Evolutionary conservation across 2,797 vertebrate genomes (phyloP), one percentile per base, ranked within the genome.

Genomic region (Hemitrygon akajei): DNA sequence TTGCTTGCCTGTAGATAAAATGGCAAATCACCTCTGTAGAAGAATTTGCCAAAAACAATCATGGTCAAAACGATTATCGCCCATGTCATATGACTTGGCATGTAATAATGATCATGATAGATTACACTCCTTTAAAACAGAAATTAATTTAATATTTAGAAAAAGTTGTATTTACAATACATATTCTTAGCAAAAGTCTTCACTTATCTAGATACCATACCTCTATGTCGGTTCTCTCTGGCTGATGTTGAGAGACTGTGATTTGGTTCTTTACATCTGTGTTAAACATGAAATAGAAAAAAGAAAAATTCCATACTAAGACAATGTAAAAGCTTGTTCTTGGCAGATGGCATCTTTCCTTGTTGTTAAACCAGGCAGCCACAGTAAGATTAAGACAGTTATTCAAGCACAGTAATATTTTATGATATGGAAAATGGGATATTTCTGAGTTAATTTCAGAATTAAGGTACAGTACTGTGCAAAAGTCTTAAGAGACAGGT

Each of bases 211-310:
- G 94, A 11, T 11, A 34, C 94, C 91, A 93, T 95, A 98, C 98
- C 97, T 98, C 96, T 7, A 94, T 94, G 94, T 96, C 95, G 94
- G 96, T 97, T 93, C 95, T 94, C 79, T 94, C 95, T 94, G 94
- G 94, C 95, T 96, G 94, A 6, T 95, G 94, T 94, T 95, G 96
- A 94, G 96, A 95, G 76, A 96, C 97, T 95, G 97, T 97, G 94
- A 96, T 94, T 81, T 97, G 96, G 94, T 94, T 97, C 94, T 97
- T 98, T 95, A 98, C 96, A 93, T 98, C 99, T 99, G 95, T 94
- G 94, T 95, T 89, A 11, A 80, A 93, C 16, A 84, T 34, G 30
- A 18, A 73, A 77, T n/a, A 47, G 16, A 89, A 30, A 80, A 93
- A 58, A 20, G 30, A 58, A 91, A 14, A 0, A 92, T 6, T 27